phyloP scores from a whole-genome alignment of 2,797 vertebrate species.

The Pipistrellus nathusii region DNA sequence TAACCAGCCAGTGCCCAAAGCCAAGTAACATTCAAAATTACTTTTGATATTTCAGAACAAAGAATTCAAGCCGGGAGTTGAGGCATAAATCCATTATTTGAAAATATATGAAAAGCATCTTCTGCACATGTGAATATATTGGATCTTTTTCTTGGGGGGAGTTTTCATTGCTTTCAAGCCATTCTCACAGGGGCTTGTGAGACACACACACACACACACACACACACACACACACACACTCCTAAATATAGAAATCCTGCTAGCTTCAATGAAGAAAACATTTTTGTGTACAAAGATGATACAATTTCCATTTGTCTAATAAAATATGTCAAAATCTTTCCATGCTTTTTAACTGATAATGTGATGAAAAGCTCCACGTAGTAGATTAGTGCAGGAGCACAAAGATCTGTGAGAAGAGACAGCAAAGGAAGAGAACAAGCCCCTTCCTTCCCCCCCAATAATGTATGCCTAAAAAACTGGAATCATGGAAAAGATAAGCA shows the following conservation, averaged over 20 bases:
- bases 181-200: not conserved
- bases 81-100: not conserved
- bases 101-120: not conserved
- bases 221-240: no score
- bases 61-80: not conserved
- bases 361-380: not conserved
- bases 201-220: not conserved
- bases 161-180: slow-evolving; percentile 10
- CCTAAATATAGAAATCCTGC: not conserved
- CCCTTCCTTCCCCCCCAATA: not conserved
- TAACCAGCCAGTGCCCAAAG: not conserved
- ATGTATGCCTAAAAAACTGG: slow-evolving; percentile 12
- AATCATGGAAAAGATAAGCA: not conserved
- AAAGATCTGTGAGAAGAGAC: not conserved
- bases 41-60: not conserved
- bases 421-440: not conserved
- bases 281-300: not conserved
- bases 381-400: not conserved
- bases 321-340: slow-evolving; percentile 32
- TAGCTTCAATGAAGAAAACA: slow-evolving; percentile 10
- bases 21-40: slow-evolving; percentile 4
- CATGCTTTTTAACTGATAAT: slow-evolving; percentile 46
- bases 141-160: not conserved
- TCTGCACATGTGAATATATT: not conserved
- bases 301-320: slow-evolving; percentile 10